Evolutionary conservation across 2,888 invertebrate genomes (phyloP), one percentile per base, ranked within the genome.

Genomic region (Ptilodon capucinus): DNA sequence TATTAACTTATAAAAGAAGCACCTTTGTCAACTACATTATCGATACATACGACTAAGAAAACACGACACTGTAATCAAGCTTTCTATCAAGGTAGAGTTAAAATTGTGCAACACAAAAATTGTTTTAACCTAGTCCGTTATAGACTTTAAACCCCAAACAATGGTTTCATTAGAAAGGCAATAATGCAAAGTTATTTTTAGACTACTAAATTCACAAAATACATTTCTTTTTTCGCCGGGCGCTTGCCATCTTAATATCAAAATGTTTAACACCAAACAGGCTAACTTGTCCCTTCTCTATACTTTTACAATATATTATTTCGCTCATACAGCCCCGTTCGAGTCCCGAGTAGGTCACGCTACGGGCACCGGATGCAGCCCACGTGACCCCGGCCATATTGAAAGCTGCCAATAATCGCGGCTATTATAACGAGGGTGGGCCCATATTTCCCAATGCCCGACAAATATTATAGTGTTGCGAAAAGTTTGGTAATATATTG

Each of bases 381-480:
- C 77, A 71, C 77, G 77, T 77, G 77, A 71, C 72, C 16, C 41
- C 42, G 35, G 36, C 36, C 41, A 60, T 68, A 72, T 72, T 64
- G 66, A 54, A 63, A 62, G 53, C 66, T 69, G 63, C 68, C 72
- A 69, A 72, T 69, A 68, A 63, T 60, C 56, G 54, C 9, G 42
- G 23, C 36, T 35, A 49, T 48, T 51, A 46, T 57, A 50, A 64
- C 60, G 47, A 64, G 57, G 67, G 64, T 35, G 14, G 1, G 32
- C 14, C 35, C 17, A 2, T 35, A 35, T 62, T 40, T 49, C 44
- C 49, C 50, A n/a, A 23, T 39, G 11, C 40, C 47, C 53, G 42
- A 48, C 51, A 49, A 51, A 63, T 66, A 60, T 67, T 51, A 67
- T 56, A 50, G 50, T 60, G 60, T 60, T 44, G 14, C 17, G 42